A percentile compares a stretch with the other conserved stretches of the same genome.
phyloP scores from a whole-genome alignment of 2,888 invertebrate species.

The Melikaiella ostensackeni region DNA sequence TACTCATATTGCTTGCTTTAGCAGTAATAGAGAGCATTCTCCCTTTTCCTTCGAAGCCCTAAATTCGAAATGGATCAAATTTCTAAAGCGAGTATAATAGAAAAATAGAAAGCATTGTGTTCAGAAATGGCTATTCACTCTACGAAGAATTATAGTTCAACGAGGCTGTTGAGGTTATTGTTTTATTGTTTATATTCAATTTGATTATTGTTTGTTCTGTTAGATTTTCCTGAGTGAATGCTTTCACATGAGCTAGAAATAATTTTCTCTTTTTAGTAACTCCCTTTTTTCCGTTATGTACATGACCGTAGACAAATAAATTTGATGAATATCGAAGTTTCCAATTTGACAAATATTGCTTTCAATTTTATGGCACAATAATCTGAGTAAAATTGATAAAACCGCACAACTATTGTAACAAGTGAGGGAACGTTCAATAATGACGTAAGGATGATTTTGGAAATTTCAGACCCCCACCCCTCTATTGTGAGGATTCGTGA shows the following conservation, averaged over 20 bases:
- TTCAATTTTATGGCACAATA: no score
- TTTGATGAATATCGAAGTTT: not conserved
- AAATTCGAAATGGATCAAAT: constrained; percentile 7
- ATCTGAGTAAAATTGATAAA: no score
- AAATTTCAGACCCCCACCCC: no score
- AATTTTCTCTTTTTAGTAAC: not conserved
- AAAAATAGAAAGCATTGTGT: constrained; percentile 11
- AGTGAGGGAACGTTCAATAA: no score
- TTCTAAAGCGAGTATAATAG: constrained; percentile 26
- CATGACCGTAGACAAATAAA: not conserved
- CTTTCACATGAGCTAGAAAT: not conserved
- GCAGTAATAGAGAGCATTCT: not conserved
- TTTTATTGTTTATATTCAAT: constrained; percentile 4
- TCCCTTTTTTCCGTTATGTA: not conserved
- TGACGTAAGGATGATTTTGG: no score
- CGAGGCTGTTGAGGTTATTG: not conserved
- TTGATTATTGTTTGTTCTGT: not conserved
- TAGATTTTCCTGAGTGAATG: not conserved
- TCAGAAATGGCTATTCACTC: constrained; percentile 1
- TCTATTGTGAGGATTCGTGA: no score
- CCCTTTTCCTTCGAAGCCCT: not conserved
- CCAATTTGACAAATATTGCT: not conserved
- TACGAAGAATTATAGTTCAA: not conserved
- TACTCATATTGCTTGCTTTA: not conserved
- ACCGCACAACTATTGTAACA: no score